Evolutionary conservation across 2,113 vertebrate species (phyloP).

Genomic region (Gymnorhina tibicen): DNA sequence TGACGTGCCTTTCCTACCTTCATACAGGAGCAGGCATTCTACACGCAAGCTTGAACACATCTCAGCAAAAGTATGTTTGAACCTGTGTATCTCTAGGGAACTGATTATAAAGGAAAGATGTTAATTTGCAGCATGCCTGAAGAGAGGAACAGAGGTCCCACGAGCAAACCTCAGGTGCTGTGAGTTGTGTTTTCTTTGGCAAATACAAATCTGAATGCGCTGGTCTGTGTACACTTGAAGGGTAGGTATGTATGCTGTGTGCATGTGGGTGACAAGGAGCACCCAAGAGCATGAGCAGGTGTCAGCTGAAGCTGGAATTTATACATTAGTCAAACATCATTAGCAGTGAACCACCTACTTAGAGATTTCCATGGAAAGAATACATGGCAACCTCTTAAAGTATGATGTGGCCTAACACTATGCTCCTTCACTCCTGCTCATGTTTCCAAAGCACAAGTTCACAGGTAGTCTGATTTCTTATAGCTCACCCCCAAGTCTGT

Average conservation of each 20-base stretch:
- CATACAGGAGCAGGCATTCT: not conserved
- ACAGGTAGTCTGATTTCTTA: not conserved
- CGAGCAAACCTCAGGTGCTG: not conserved
- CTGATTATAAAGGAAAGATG: not conserved
- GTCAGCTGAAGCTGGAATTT: not conserved
- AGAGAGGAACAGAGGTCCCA: not conserved
- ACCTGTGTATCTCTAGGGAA: not conserved
- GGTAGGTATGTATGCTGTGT: not conserved
- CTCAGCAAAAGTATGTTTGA: not conserved
- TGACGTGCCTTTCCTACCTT: not conserved
- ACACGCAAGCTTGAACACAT: not conserved
- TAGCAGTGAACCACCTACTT: not conserved
- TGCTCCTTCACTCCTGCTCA: not conserved
- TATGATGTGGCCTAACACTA: not conserved
- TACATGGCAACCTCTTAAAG: not conserved
- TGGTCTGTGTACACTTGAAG: not conserved
- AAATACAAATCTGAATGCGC: not conserved
- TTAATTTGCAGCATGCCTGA: not conserved
- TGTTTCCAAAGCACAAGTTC: not conserved
- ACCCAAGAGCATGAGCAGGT: not conserved
- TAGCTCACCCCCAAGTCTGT: not conserved
- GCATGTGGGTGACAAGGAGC: not conserved
- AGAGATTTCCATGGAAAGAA: not conserved
- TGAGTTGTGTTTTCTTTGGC: not conserved
- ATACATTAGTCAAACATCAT: not conserved